Evolutionary conservation across 1,140 invertebrate genomes (phyloP).

Genomic region (Trialeurodes vaporariorum): DNA sequence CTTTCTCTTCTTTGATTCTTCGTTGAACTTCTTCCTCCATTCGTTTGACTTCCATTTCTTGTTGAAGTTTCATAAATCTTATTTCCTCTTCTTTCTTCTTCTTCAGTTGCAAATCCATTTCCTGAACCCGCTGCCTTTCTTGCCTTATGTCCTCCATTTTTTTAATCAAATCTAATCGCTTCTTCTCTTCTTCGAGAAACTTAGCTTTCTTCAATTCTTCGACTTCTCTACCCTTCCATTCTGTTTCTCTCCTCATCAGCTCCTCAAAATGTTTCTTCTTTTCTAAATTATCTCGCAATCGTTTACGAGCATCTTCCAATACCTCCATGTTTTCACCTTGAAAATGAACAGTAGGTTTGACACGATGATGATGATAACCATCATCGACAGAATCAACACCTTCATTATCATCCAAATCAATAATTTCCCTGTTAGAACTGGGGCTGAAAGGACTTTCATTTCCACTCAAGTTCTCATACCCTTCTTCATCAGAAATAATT

Average conservation of each 20-base stretch:
- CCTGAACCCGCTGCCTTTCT: neutral
- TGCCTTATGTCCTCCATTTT: too few relatives aligned
- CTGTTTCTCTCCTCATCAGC: neutral
- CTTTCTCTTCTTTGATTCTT: neutral
- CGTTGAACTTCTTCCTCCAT: neutral
- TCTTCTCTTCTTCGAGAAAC: neutral
- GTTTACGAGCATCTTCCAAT: neutral
- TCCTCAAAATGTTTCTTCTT: neutral
- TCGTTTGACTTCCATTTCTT: neutral
- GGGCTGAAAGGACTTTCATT: slow-evolving; percentile 20
- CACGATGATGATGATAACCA: neutral
- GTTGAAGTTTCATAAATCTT: neutral
- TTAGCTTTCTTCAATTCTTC: neutral
- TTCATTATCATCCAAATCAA: slow-evolving; percentile 21
- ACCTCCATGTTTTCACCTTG: neutral
- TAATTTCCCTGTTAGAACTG: slow-evolving; percentile 28
- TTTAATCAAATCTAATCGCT: neutral
- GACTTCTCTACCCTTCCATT: neutral
- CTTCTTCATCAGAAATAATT: slow-evolving; percentile 7
- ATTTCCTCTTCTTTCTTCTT: neutral
- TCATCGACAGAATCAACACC: neutral
- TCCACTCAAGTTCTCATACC: neutral
- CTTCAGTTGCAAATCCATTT: neutral
- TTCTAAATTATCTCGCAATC: neutral
- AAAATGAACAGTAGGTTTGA: neutral